A percentile compares a stretch with the other conserved stretches of the same genome.
phyloP scores from a whole-genome alignment of 2,888 invertebrate genomes.

The Galeopsomyia nigrocyanea region DNA sequence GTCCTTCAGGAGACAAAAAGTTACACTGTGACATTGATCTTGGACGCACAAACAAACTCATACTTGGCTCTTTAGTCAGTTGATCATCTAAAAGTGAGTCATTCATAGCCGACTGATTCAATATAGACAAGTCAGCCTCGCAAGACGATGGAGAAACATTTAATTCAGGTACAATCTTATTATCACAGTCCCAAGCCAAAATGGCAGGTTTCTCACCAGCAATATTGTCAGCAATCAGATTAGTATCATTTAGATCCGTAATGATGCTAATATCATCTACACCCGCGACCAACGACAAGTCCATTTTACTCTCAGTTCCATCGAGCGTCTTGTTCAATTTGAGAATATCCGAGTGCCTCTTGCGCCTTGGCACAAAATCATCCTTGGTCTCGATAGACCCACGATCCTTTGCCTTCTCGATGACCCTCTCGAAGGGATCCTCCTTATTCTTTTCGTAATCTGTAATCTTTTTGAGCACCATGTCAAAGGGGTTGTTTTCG shows the following conservation, averaged over 20 bases:
- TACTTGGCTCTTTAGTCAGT: conserved; percentile 41
- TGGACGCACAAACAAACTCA: conserved; percentile 22
- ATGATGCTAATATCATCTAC: conserved; percentile 37
- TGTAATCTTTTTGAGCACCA: conserved; percentile 56
- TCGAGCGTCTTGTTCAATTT: conserved; percentile 58
- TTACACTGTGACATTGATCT: conserved; percentile 56
- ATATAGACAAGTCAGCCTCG: conserved; percentile 54
- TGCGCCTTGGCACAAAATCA: conserved; percentile 49
- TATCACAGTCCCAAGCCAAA: conserved; percentile 31
- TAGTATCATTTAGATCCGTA: conserved; percentile 42
- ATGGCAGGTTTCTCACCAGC: conserved; percentile 1
- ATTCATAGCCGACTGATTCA: conserved; percentile 62
- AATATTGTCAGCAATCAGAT: conserved; percentile 38
- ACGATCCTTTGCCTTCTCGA: conserved; percentile 55
- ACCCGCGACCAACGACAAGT: neutral
- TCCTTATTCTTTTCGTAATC: conserved; percentile 60
- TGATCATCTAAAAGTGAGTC: conserved; percentile 54
- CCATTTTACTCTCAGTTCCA: conserved; percentile 47
- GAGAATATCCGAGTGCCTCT: conserved; percentile 48
- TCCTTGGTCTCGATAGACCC: conserved; percentile 48
- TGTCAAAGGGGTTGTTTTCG: conserved; percentile 65
- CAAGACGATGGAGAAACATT: conserved; percentile 3
- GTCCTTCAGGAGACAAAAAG: conserved; percentile 44
- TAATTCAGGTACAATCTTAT: conserved; percentile 20
- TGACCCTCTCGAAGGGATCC: conserved; percentile 63